Evolutionary conservation across 2,888 invertebrate genomes (phyloP).

Genomic region (Trilocha varians): DNA sequence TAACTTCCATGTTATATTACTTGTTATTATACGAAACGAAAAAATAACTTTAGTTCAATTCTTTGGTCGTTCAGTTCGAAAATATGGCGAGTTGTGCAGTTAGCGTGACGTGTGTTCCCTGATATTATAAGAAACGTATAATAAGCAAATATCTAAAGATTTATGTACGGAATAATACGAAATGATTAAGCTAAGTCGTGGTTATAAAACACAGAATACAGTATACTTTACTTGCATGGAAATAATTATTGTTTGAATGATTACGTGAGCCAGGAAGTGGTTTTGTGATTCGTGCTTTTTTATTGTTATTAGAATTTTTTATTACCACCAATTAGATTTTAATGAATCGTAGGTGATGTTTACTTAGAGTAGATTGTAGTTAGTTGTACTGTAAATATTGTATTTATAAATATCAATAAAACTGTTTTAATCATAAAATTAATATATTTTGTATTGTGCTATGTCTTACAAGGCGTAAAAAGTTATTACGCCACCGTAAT

Average conservation of each 20-base stretch:
- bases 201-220: conserved; percentile 33
- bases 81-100: neutral
- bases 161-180: conserved; percentile 52
- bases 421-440: too few relatives aligned
- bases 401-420: too few relatives aligned
- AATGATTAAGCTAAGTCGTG: conserved; percentile 46
- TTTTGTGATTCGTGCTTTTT: neutral
- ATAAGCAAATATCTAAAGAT: conserved; percentile 55
- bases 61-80: neutral
- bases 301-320: conserved; percentile 5
- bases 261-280: neutral
- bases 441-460: too few relatives aligned
- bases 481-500: too few relatives aligned
- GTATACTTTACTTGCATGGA: conserved; percentile 25
- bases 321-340: conserved; percentile 1
- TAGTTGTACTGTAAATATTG: too few relatives aligned
- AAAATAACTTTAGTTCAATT: neutral
- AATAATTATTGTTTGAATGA: conserved; percentile 4
- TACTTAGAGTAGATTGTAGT: neutral
- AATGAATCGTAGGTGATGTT: neutral
- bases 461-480: too few relatives aligned
- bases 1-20: neutral
- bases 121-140: conserved; percentile 47
- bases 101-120: conserved; percentile 51
- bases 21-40: neutral